Evolutionary conservation across 2,797 vertebrate genomes (phyloP).

Genomic region (Sphaeramia orbicularis): DNA sequence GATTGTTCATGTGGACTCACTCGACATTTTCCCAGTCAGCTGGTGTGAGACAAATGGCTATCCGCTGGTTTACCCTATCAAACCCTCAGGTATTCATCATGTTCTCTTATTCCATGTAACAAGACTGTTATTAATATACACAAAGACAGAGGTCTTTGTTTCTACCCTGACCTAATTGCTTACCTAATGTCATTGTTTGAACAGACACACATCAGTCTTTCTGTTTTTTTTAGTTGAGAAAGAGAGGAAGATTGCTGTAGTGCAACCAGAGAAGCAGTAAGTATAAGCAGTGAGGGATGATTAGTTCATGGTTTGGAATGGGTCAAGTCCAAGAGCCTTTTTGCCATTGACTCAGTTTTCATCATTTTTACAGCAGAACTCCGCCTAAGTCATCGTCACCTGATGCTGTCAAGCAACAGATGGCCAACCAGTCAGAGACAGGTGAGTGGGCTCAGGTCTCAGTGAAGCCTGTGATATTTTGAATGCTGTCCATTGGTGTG

Average conservation of each 20-base stretch:
- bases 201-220: neutral
- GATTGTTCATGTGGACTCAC: slow-evolving; percentile 94
- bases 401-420: slow-evolving; percentile 82
- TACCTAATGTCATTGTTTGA: neutral
- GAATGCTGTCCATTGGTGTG: neutral
- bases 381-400: slow-evolving; percentile 81
- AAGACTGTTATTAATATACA: slow-evolving; percentile 13
- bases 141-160: neutral
- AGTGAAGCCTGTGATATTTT: neutral
- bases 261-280: slow-evolving; percentile 98
- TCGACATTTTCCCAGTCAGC: slow-evolving; percentile 97
- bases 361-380: slow-evolving; percentile 67
- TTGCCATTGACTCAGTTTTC: slow-evolving; percentile 29
- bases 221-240: slow-evolving; percentile 88
- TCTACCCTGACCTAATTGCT: slow-evolving; percentile 7
- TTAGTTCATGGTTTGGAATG: slow-evolving; percentile 10
- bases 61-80: slow-evolving; percentile 91
- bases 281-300: slow-evolving; percentile 65
- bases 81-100: slow-evolving; percentile 87
- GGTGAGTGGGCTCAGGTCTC: slow-evolving; percentile 67
- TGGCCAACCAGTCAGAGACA: slow-evolving; percentile 80
- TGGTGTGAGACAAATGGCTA: slow-evolving; percentile 99
- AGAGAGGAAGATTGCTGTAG: slow-evolving; percentile 93
- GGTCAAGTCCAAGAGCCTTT: slow-evolving; percentile 1
- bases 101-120: slow-evolving; percentile 6